Evolutionary conservation across 2,113 vertebrate species (phyloP).

Genomic region (Sciurus niger): DNA sequence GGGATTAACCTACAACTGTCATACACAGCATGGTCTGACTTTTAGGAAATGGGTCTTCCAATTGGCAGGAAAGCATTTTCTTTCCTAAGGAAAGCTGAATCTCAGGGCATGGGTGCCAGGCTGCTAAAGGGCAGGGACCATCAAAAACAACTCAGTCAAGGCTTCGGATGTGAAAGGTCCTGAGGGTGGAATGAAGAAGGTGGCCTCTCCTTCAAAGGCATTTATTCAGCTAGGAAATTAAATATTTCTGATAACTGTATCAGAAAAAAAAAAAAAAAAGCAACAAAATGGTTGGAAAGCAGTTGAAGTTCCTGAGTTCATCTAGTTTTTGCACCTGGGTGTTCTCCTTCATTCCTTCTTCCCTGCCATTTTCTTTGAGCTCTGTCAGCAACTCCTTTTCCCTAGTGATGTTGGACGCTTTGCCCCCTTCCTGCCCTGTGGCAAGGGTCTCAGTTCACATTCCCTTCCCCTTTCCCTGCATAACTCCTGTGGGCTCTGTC

Average conservation of each 20-base stretch:
- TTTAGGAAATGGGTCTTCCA: neutral
- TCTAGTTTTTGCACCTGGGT: neutral
- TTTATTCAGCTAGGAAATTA: neutral
- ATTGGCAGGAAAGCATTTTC: neutral
- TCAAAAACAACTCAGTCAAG: neutral
- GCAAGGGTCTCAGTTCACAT: neutral
- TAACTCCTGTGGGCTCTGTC: neutral
- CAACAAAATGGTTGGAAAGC: neutral
- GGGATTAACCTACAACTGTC: neutral
- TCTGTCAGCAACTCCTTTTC: neutral
- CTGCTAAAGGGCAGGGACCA: neutral
- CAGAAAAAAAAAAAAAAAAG: neutral
- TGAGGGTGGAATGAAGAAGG: neutral
- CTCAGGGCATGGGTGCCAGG: neutral
- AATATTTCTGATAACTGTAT: neutral
- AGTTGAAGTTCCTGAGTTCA: neutral
- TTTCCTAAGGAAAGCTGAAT: neutral
- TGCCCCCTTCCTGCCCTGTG: neutral
- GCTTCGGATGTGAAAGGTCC: neutral
- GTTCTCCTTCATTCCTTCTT: neutral
- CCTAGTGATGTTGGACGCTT: neutral
- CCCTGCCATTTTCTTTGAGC: neutral
- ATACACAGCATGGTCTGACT: neutral
- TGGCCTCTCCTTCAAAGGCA: neutral
- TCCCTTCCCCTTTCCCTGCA: neutral